Percentiles rank a stretch among this genome's conserved stretches.
Evolutionary conservation across 2,797 vertebrate species (phyloP).

Genomic region (Cryptoblepharus egeriae): DNA sequence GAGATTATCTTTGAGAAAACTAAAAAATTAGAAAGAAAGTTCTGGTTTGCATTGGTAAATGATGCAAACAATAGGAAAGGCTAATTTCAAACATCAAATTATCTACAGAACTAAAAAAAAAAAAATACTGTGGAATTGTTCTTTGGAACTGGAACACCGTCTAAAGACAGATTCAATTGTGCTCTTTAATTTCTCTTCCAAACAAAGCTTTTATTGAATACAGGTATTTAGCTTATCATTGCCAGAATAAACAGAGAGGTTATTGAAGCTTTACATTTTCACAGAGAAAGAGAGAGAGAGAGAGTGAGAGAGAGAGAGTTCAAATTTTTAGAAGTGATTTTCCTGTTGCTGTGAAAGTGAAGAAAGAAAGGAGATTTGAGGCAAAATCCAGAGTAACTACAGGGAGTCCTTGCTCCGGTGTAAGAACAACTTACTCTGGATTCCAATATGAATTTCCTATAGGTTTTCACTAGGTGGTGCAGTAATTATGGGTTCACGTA

Average conservation of each 20-base stretch:
- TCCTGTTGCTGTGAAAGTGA: too few relatives aligned
- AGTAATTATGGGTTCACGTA: too few relatives aligned
- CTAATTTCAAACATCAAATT: constrained; percentile 29
- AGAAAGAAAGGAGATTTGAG: background rate
- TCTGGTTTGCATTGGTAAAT: constrained; percentile 30
- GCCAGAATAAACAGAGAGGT: background rate
- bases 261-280: background rate
- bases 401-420: too few relatives aligned
- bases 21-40: background rate
- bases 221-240: background rate
- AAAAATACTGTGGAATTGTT: background rate
- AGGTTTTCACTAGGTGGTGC: too few relatives aligned
- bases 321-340: background rate
- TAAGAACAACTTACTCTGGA: too few relatives aligned
- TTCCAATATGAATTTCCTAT: too few relatives aligned
- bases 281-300: too few relatives aligned
- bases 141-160: background rate
- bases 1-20: constrained; percentile 38
- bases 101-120: background rate
- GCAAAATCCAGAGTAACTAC: too few relatives aligned
- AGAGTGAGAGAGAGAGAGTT: background rate
- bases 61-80: constrained; percentile 34
- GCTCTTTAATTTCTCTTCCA: constrained; percentile 7
- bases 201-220: background rate
- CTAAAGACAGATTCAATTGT: constrained; percentile 1